Evolutionary conservation across 2,888 invertebrate genomes (phyloP), one percentile per base, ranked within the genome.

Genomic region (Brenthis hecate): DNA sequence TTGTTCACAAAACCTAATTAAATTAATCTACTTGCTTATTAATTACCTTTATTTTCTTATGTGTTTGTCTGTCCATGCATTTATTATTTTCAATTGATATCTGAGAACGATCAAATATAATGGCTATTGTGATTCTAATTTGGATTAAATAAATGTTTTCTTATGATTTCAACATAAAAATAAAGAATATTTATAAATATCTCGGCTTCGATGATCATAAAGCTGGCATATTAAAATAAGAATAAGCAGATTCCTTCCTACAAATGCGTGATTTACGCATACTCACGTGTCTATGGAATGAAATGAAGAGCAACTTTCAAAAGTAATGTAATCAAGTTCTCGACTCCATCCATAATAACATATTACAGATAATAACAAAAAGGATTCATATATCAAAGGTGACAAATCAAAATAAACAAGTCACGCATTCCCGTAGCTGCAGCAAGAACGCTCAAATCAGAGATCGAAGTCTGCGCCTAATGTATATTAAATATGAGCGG

Each of bases 401-500:
- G 88, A 90, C 89, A 90, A 88, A 89, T 89, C 85, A 87, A 91
- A 90, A 91, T 89, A 90, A 89, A 89, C 87, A 84, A 89, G 87
- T 81, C 78, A 83, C 81, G 85, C 86, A 89, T 89, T 89, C 89
- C 81, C 78, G 75, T 74, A 78, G 77, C 73, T 71, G 80, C 75
- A 74, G 80, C 85, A 89, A 91, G 89, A 88, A 85, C 87, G 82
- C 82, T 83, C 80, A 80, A 86, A 85, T 86, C 83, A 78, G 80
- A 85, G 82, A 85, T 86, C 82, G 80, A 85, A 82, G 81, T 80
- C 79, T 77, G 81, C 79, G 79, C 82, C 84, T 90, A 88, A 90
- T 91, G 89, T 87, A 88, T 88, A 88, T 89, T 87, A 88, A 88
- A 89, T 89, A 89, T 89, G 87, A 85, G 84, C 82, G 81, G 78